Evolutionary conservation across 2,888 invertebrate species (phyloP), one percentile per base, ranked within the genome.

Genomic region (Hemistola chrysoprasaria): DNA sequence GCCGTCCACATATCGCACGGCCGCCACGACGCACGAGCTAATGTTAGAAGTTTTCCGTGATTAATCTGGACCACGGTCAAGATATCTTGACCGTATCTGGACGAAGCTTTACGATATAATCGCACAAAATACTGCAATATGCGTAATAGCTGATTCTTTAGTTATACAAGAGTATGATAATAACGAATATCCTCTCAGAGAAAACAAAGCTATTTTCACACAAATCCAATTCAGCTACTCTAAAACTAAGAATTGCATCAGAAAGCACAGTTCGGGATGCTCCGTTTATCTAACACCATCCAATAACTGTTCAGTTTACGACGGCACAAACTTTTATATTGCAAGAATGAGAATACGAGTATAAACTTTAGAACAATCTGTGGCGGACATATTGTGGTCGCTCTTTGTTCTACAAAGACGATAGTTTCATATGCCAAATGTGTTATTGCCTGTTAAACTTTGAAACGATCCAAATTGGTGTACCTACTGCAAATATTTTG

Each of bases 301-400:
- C 50, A 54, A 56, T 57, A 59, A 54, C 50, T 49, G 51, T 46
- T 50, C 44, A 40, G 44, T 47, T 55, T 52, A 52, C 47, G 50
- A 42, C 33, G 30, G 33, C 38, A 30, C 24, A 45, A 56, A 57
- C 52, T 57, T 56, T 50, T 56, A 50, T 53, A 59, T 56, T 57
- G 55, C 48, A 27, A 16, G 16, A 16, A 16, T 16, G 4, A 16
- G 16, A 16, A 16, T 16, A 16, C 16, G 16, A 16, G 16, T 44
- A 48, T 41, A 47, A 49, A 47, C 40, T 51, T 51, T 31, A 20
- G 32, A 38, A 33, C 49, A 46, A 46, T 44, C 31, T 48, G 41
- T 33, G 40, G 10, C 34, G 11, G 25, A 45, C 32, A 43, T 45
- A 42, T 38, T 43, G 40, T 35, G 32, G 27, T 40, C 26, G 29